phyloP scores from a whole-genome alignment of 2,113 vertebrate species.

The Procapra przewalskii region DNA sequence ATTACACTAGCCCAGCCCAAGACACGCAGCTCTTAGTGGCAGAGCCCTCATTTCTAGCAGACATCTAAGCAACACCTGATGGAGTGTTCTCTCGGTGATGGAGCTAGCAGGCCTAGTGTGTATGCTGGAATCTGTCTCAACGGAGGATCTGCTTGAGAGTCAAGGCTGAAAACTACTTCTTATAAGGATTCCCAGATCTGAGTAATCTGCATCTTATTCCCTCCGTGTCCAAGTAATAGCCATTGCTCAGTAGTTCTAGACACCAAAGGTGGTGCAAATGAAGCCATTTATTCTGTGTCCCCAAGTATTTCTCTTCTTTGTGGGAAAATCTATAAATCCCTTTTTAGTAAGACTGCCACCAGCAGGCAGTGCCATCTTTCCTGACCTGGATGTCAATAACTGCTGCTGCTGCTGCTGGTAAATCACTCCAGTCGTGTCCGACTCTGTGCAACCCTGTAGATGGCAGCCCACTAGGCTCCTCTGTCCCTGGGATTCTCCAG shows the following conservation, averaged over 20 bases:
- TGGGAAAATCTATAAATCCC: neutral
- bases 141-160: neutral
- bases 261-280: neutral
- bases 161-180: neutral
- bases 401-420: too few species aligned
- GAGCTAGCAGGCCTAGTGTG: neutral
- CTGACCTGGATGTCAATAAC: neutral
- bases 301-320: neutral
- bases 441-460: too few species aligned
- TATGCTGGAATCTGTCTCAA: fast-evolving
- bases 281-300: neutral
- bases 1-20: neutral
- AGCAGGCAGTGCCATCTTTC: neutral
- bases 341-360: neutral
- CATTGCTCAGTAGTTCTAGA: neutral
- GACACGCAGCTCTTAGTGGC: neutral
- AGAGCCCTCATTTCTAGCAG: neutral
- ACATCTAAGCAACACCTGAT: neutral
- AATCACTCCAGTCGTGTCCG: too few species aligned
- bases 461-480: too few species aligned
- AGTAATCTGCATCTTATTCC: neutral
- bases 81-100: neutral
- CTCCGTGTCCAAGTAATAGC: neutral
- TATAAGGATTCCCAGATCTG: neutral
- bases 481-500: too few species aligned